A percentile compares a stretch with the other conserved stretches of the same genome.
These are phyloP conservation scores for Pampusana beccarii DNA, from an alignment of 2,113 vertebrate species.

Conservation along the genomic window DNA sequence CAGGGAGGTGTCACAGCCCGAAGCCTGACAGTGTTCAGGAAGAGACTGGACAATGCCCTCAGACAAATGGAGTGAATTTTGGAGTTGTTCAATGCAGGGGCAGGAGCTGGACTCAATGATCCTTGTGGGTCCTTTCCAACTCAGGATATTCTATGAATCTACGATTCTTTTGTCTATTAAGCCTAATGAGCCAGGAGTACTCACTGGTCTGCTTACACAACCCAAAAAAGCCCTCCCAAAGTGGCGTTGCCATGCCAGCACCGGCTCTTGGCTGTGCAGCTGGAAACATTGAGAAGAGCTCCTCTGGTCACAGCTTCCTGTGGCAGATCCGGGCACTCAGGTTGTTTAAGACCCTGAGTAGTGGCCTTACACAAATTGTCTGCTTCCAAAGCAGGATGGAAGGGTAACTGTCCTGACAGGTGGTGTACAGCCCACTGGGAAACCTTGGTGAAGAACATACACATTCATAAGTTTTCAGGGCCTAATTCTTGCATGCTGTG, in stretches of 20 bases:
- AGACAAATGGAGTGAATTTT: too few relatives aligned
- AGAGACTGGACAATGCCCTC: too few relatives aligned
- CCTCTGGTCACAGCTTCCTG: not conserved
- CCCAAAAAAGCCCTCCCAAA: not conserved
- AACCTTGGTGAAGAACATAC: not conserved
- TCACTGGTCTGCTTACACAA: not conserved
- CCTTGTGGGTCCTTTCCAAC: too few relatives aligned
- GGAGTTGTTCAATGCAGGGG: too few relatives aligned
- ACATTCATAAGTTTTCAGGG: not conserved
- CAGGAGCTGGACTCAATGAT: too few relatives aligned
- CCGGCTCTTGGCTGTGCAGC: not conserved
- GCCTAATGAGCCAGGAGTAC: too few relatives aligned
- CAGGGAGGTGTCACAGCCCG: too few relatives aligned
- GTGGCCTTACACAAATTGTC: accelerated
- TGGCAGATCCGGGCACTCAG: not conserved
- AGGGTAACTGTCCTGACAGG: accelerated
- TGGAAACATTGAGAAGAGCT: not conserved
- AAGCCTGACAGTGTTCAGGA: too few relatives aligned
- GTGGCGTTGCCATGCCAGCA: accelerated
- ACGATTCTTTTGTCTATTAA: too few relatives aligned
- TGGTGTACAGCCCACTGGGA: not conserved
- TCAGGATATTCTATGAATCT: too few relatives aligned
- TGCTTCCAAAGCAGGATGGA: not conserved
- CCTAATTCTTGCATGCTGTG: not conserved
- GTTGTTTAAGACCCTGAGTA: not conserved